Percentiles rank a stretch among this genome's conserved stretches.
Evolutionary conservation across 2,888 invertebrate species (phyloP).

Genomic region (Drosophila monieri): DNA sequence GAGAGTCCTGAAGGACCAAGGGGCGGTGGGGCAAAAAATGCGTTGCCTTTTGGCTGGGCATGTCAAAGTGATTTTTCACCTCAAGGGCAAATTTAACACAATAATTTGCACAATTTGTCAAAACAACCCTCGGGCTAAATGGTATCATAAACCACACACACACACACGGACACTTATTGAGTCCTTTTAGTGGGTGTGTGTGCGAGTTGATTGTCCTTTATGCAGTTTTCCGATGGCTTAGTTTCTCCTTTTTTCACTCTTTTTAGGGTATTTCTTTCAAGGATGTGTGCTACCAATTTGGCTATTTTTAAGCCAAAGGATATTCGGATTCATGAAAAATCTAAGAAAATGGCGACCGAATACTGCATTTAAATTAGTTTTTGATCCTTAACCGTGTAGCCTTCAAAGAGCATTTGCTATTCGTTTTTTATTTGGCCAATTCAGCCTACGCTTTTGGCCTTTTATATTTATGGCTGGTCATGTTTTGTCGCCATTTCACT

Average conservation of each 20-base stretch:
- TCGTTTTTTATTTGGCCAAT: slow-evolving; percentile 1
- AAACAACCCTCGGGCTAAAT: slow-evolving; percentile 77
- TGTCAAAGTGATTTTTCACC: slow-evolving; percentile 80
- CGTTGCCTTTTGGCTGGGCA: slow-evolving; percentile 50
- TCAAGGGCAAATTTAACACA: slow-evolving; percentile 81
- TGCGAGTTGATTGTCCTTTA: slow-evolving; percentile 48
- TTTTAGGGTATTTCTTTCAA: slow-evolving; percentile 1
- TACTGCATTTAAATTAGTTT: too few relatives aligned
- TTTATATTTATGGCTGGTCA: slow-evolving; percentile 36
- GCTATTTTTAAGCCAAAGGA: too few relatives aligned
- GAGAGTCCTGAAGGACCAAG: not conserved
- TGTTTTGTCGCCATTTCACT: slow-evolving; percentile 39
- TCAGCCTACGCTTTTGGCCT: not conserved
- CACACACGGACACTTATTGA: slow-evolving; percentile 30
- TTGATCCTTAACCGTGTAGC: too few relatives aligned
- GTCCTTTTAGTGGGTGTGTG: slow-evolving; percentile 6
- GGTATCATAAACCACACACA: slow-evolving; percentile 67
- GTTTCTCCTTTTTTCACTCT: slow-evolving; percentile 22
- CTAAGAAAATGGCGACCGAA: too few relatives aligned
- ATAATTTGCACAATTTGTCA: slow-evolving; percentile 82
- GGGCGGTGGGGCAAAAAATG: slow-evolving; percentile 16
- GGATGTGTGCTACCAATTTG: not conserved
- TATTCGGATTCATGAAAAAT: too few relatives aligned
- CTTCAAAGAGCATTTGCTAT: slow-evolving; percentile 5
- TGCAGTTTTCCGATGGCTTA: slow-evolving; percentile 35